Conservation (phyloP, 2,797 vertebrate species). For the Parambassis ranga region DNA sequence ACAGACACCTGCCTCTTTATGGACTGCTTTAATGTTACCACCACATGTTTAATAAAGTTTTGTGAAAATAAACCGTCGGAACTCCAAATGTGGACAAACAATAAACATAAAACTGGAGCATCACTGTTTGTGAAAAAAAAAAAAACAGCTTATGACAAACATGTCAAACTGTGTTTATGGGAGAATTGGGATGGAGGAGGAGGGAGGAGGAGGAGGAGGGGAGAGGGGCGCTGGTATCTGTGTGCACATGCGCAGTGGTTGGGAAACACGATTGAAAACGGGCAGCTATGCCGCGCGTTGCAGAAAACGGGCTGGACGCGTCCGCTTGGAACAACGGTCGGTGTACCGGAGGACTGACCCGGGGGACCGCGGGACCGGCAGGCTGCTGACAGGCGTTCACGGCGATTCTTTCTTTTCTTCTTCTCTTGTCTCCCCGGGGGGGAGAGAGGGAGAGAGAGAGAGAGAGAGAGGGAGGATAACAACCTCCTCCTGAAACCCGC, state of each 20-base stretch:
- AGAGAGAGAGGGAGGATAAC: no score
- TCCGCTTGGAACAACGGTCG: conserved; percentile 65
- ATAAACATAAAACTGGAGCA: no score
- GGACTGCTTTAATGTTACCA: no score
- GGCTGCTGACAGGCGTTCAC: conserved; percentile 57
- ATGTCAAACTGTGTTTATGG: conserved; percentile 3
- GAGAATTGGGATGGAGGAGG: not conserved
- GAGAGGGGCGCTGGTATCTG: conserved; percentile 14
- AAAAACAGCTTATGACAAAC: not conserved
- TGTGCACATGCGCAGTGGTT: conserved; percentile 74
- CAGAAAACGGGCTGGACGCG: conserved; percentile 72
- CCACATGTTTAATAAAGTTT: no score
- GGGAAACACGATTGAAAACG: conserved; percentile 80
- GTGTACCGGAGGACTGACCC: conserved; percentile 61
- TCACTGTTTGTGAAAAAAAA: no score
- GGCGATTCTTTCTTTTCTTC: conserved; percentile 36
- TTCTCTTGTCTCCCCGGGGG: no score
- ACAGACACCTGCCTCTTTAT: no score
- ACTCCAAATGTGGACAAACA: no score
- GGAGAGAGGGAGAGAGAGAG: no score
- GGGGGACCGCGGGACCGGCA: conserved; percentile 65
- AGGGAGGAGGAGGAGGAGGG: not conserved
- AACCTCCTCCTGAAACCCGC: conserved; percentile 30
- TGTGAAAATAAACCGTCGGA: no score
- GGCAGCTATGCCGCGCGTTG: conserved; percentile 79